Conservation (phyloP, 2,888 invertebrate species). For the Invenusta paracnida region DNA sequence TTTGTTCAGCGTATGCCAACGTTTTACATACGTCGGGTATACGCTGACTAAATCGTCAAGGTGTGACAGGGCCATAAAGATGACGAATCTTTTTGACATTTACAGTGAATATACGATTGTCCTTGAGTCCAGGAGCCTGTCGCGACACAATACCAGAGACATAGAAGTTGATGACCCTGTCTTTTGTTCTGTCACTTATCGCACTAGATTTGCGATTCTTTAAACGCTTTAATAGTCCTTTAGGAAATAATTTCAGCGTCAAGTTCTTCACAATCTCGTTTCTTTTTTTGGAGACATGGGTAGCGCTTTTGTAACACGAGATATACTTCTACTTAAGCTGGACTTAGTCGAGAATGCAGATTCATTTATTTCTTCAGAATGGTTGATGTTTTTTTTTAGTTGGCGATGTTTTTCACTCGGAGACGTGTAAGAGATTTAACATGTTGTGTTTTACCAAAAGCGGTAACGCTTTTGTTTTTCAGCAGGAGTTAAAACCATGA, state of each 20-base stretch:
- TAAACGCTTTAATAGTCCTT: background rate
- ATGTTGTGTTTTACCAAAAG: background rate
- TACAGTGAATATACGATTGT: background rate
- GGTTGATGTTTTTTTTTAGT: background rate
- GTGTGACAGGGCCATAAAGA: too few species aligned
- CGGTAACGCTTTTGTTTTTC: background rate
- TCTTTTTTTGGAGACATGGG: background rate
- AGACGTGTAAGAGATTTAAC: background rate
- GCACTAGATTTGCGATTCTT: background rate
- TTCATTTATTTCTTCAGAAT: background rate
- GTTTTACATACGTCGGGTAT: too few species aligned
- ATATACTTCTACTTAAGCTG: background rate
- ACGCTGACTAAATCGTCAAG: too few species aligned
- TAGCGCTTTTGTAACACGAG: background rate
- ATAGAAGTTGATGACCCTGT: background rate
- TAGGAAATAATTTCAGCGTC: background rate
- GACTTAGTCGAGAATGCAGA: background rate
- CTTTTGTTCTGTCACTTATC: background rate
- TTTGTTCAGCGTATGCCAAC: too few species aligned
- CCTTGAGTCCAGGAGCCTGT: slow-evolving; percentile 4
- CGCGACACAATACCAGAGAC: background rate
- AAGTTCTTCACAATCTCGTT: background rate
- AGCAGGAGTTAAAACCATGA: background rate
- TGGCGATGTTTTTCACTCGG: background rate
- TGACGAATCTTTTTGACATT: slow-evolving; percentile 15